Evolutionary conservation across 2,113 vertebrate species (phyloP).

Genomic region (Felis catus): DNA sequence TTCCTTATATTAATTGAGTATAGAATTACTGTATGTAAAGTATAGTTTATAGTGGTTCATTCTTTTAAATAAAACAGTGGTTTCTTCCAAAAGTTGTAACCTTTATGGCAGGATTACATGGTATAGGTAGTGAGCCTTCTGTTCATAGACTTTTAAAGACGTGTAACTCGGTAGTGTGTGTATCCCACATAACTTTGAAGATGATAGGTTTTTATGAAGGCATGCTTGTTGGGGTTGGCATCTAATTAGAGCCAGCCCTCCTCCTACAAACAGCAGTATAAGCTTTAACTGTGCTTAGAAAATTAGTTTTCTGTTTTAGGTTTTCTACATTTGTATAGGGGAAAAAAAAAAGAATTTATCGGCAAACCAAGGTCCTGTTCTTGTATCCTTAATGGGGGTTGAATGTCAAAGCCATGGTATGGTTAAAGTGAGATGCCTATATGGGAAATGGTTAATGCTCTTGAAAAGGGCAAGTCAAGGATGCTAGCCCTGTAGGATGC

Average conservation of each 20-base stretch:
- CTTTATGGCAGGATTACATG: neutral
- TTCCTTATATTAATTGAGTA: neutral
- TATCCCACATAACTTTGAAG: neutral
- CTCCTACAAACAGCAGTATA: neutral
- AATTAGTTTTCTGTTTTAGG: neutral
- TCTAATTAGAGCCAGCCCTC: neutral
- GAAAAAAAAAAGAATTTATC: neutral
- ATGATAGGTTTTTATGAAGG: neutral
- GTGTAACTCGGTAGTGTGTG: neutral
- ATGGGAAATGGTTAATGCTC: neutral
- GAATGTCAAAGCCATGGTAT: neutral
- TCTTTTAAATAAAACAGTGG: neutral
- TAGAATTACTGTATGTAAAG: neutral
- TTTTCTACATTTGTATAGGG: neutral
- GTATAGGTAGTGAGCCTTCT: neutral
- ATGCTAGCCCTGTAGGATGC: fast-evolving
- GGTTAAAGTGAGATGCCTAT: neutral
- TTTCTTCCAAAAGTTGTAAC: neutral
- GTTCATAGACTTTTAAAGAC: neutral
- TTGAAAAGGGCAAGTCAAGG: neutral
- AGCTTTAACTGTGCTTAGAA: neutral
- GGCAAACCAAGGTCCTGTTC: neutral
- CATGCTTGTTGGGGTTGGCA: neutral
- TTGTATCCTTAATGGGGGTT: neutral
- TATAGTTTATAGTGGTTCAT: neutral